These are phyloP conservation scores for Lepus americanus DNA, from an alignment of 2,113 vertebrate genomes.

Conservation along the genomic window DNA sequence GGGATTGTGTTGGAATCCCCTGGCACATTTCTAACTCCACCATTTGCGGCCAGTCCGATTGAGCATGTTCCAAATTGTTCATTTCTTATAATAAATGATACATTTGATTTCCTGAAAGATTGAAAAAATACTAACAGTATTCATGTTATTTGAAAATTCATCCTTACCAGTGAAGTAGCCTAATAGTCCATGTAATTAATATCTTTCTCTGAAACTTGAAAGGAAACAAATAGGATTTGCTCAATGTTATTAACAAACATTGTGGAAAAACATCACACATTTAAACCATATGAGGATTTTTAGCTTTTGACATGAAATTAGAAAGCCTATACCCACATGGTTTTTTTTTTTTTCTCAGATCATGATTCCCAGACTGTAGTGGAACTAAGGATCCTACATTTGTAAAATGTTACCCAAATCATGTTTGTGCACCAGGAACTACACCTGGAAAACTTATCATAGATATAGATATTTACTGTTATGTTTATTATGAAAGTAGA, in stretches of 20 bases:
- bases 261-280: background rate
- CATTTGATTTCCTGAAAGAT: background rate
- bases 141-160: background rate
- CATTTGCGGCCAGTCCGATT: no score
- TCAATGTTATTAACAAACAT: background rate
- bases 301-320: background rate
- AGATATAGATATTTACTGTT: background rate
- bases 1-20: no score
- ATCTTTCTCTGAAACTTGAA: constrained; percentile 11
- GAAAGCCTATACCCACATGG: background rate
- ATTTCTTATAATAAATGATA: background rate
- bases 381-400: background rate
- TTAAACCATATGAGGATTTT: background rate
- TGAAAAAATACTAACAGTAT: background rate
- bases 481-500: background rate
- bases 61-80: no score
- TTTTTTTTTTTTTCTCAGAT: background rate
- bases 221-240: constrained; percentile 1
- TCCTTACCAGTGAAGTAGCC: background rate
- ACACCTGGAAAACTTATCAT: background rate
- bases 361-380: background rate
- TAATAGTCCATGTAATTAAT: background rate
- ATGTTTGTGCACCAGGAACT: background rate
- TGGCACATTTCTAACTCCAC: no score
- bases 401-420: background rate